phyloP scores from a whole-genome alignment of 2,797 vertebrate genomes.

The Lepilemur septentrionalis region DNA sequence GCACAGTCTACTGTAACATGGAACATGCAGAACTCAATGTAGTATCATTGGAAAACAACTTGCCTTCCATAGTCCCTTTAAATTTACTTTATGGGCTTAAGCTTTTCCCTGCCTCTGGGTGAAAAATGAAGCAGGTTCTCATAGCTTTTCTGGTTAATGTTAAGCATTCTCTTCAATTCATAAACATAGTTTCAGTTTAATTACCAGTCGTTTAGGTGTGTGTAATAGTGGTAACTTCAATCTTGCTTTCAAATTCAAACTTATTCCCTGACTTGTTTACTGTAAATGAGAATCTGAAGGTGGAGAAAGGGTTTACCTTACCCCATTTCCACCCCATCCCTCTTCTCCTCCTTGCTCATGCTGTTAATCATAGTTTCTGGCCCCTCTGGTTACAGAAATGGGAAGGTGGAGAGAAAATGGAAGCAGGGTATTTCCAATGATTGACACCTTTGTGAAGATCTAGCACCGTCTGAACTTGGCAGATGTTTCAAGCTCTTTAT shows the following conservation, averaged over 20 bases:
- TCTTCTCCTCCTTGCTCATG: not conserved
- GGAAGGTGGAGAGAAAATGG: not conserved
- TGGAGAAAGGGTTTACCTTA: not conserved
- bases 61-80: not conserved
- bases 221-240: not conserved
- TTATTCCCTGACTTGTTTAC: not conserved
- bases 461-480: not conserved
- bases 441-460: not conserved
- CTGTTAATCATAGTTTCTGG: not conserved
- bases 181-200: not conserved
- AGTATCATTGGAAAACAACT: not conserved
- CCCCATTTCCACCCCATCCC: not conserved
- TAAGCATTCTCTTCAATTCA: not conserved
- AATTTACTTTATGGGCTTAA: not conserved
- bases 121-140: not conserved
- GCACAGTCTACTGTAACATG: not conserved
- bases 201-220: not conserved
- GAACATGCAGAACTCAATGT: not conserved
- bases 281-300: not conserved
- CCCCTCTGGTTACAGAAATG: not conserved
- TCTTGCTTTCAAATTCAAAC: not conserved
- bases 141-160: not conserved
- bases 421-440: not conserved
- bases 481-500: not conserved
- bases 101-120: not conserved